Evolutionary conservation across 2,888 invertebrate genomes (phyloP), one percentile per base, ranked within the genome.

Genomic region (Gymnocheta viridis): DNA sequence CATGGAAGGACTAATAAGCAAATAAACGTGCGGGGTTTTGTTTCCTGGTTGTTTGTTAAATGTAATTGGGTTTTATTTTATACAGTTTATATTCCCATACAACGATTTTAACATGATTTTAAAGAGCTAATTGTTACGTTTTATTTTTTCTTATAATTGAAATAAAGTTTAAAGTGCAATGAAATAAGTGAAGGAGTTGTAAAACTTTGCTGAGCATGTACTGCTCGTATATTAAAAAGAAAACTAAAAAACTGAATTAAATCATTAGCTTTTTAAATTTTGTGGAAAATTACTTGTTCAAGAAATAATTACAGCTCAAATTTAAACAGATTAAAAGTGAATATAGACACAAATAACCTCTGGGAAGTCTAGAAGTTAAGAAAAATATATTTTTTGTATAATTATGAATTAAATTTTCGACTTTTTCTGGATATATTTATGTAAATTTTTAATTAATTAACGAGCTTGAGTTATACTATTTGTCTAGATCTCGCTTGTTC

Each of bases 51-150:
- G 38, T 69, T 47, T 76, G 69, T 32, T 54, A 24, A 67, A 67
- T 66, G 38, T 58, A 73, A 80, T 73, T 66, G 80, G 41, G 22
- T 73, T 73, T 66, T 41, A 44, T 58, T 72, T 62, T 60, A 35
- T 51, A 19, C 51, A 44, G 24, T 70, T 78, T 79, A 60, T 58
- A 27, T 49, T 27, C 4, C 24, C 5, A 12, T 54, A 47, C 12
- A 41, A 41, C 19, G 17, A 3, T 49, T 54, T 49, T 22, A 49
- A 51, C 66, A 60, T 62, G 51, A 67, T 80, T 69, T 62, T 69
- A 81, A 76, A 56, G 35, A 35, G 54, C 54, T 79, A 72, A 64
- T 72, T 79, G 64, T 47, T 66, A 54, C 2, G 47, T 38, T 60
- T 14, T 4, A 19, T 56, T 19, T 32, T 51, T 49, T 29, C 22